Evolutionary conservation across 2,797 vertebrate species (phyloP).

Genomic region (Halcyon leucocephala): DNA sequence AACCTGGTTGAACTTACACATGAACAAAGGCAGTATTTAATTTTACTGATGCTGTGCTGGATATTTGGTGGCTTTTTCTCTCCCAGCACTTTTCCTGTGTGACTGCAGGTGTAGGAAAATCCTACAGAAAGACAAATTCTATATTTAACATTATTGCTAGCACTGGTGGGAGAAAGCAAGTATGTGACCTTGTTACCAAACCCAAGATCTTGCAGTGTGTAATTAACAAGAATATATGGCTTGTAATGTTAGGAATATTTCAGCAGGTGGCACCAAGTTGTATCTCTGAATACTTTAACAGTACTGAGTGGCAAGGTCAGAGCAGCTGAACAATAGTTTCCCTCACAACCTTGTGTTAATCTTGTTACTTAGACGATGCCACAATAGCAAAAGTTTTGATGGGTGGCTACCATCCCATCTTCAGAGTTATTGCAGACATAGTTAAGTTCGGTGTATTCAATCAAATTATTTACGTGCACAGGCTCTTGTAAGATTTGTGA

Average conservation of each 20-base stretch:
- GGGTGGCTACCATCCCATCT: neutral
- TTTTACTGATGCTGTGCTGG: neutral
- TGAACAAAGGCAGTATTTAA: neutral
- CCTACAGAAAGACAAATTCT: neutral
- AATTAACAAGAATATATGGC: neutral
- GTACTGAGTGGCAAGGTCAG: neutral
- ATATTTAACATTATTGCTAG: neutral
- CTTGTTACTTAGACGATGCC: neutral
- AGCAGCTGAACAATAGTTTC: neutral
- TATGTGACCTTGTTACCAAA: neutral
- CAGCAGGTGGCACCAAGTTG: constrained; percentile 28
- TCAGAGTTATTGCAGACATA: neutral
- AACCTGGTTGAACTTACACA: neutral
- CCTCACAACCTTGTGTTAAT: neutral
- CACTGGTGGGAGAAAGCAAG: neutral
- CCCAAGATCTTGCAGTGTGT: neutral
- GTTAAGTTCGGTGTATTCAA: neutral
- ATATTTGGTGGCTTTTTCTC: neutral
- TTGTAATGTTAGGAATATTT: neutral
- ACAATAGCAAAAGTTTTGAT: neutral
- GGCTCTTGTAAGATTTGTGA: neutral
- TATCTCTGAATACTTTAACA: neutral
- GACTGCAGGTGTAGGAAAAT: neutral
- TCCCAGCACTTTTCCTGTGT: neutral
- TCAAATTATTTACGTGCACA: neutral